Conservation (phyloP, 2,888 invertebrate genomes). For the Lumbricus terrestris region DNA sequence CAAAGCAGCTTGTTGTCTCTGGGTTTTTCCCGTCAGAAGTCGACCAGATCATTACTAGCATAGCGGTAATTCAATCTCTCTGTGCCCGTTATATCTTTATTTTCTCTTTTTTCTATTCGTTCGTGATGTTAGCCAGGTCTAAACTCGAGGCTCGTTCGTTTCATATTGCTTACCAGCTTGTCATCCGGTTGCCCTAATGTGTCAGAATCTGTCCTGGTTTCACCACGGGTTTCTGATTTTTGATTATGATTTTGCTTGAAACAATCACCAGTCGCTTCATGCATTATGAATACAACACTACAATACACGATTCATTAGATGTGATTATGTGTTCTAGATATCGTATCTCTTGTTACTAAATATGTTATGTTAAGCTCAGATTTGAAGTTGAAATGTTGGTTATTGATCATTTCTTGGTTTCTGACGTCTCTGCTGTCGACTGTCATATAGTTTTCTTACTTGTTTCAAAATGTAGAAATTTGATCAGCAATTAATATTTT, state of each 20-base stretch:
- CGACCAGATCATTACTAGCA: background rate
- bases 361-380: background rate
- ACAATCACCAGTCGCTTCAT: too few relatives aligned
- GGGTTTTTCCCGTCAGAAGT: conserved; percentile 66
- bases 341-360: too few relatives aligned
- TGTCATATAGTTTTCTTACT: background rate
- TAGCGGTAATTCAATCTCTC: background rate
- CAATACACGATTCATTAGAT: too few relatives aligned
- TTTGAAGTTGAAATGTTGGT: background rate
- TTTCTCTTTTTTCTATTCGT: background rate
- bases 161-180: too few relatives aligned
- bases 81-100: background rate
- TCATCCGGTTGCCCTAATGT: too few relatives aligned
- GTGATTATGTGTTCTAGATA: too few relatives aligned
- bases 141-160: background rate
- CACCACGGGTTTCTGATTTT: too few relatives aligned
- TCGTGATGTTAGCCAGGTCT: background rate
- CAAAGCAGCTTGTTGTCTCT: conserved; percentile 79
- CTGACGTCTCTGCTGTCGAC: too few relatives aligned
- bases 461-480: background rate
- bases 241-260: too few relatives aligned
- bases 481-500: background rate
- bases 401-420: too few relatives aligned
- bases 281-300: too few relatives aligned
- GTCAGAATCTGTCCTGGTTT: too few relatives aligned